Evolutionary conservation across 2,113 vertebrate genomes (phyloP).

Genomic region (Manacus vitellinus): DNA sequence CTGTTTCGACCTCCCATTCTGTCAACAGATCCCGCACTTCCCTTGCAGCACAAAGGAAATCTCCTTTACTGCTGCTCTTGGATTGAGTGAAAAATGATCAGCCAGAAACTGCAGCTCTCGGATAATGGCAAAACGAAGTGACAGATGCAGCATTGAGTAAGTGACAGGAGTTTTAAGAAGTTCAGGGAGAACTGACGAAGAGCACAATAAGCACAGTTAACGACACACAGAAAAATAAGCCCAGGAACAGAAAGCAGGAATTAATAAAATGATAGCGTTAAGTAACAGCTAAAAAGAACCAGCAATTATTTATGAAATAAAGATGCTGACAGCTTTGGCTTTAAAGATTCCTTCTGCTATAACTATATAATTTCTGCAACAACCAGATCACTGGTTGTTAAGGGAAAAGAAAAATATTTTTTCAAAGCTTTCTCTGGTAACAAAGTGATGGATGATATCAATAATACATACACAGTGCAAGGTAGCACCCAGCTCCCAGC

Average conservation of each 20-base stretch:
- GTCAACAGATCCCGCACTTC: background rate
- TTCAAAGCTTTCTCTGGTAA: background rate
- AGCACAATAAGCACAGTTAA: conserved; percentile 40
- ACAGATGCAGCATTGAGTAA: background rate
- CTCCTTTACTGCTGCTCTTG: background rate
- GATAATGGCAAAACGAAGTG: conserved; percentile 7
- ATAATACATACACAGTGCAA: fast-evolving
- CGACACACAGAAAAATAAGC: background rate
- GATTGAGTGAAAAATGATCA: conserved; percentile 20
- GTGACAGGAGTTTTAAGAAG: conserved; percentile 49
- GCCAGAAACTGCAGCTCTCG: background rate
- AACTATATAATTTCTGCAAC: conserved; percentile 34
- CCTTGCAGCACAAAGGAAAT: background rate
- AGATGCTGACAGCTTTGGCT: conserved; percentile 44
- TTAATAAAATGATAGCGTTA: conserved; percentile 64
- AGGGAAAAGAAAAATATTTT: background rate
- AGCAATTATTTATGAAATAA: conserved; percentile 56
- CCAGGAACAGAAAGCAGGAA: conserved; percentile 54
- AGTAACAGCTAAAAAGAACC: conserved; percentile 60
- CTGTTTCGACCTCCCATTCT: background rate
- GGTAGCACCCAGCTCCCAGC: background rate
- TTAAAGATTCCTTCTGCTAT: conserved; percentile 2
- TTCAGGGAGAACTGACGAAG: conserved; percentile 2
- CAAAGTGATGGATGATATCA: background rate
- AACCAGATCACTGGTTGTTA: conserved; percentile 4